Conservation (phyloP, 64 coral and sea anemone species). For the Montipora sp. region DNA sequence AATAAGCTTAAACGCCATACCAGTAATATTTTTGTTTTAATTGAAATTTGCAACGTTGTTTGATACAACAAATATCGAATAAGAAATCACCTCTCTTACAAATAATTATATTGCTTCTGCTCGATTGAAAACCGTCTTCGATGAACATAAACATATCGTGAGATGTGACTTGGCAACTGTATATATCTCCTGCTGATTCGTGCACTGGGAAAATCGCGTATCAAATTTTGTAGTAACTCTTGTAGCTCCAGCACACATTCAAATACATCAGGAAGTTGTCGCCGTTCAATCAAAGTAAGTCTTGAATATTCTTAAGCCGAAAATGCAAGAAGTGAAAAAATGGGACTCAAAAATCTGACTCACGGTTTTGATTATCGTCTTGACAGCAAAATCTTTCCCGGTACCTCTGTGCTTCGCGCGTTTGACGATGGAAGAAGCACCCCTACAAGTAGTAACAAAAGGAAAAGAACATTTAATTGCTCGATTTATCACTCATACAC, state of each 20-base stretch:
- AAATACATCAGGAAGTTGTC: not conserved
- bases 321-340: not conserved
- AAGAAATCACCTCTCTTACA: not conserved
- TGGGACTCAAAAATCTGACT: constrained; percentile 6
- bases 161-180: constrained; percentile 32
- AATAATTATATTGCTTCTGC: not conserved
- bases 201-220: not conserved
- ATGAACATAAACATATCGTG: not conserved
- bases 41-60: not conserved
- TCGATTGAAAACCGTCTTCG: not conserved
- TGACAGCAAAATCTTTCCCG: constrained; percentile 85
- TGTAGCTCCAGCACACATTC: not conserved
- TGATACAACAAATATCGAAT: not conserved
- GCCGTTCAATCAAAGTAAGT: not conserved
- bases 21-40: not conserved
- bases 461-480: constrained; percentile 19
- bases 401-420: constrained; percentile 81
- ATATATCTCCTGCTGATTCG: not conserved
- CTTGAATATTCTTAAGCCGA: not conserved
- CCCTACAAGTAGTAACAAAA: constrained; percentile 64
- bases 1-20: not conserved
- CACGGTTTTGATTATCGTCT: constrained; percentile 96
- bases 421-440: constrained; percentile 92
- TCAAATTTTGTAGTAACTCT: not conserved
- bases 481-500: not conserved